Base-by-base conservation (phyloP, 1,140 invertebrate genomes). In the Ceratitis capitata region DNA sequence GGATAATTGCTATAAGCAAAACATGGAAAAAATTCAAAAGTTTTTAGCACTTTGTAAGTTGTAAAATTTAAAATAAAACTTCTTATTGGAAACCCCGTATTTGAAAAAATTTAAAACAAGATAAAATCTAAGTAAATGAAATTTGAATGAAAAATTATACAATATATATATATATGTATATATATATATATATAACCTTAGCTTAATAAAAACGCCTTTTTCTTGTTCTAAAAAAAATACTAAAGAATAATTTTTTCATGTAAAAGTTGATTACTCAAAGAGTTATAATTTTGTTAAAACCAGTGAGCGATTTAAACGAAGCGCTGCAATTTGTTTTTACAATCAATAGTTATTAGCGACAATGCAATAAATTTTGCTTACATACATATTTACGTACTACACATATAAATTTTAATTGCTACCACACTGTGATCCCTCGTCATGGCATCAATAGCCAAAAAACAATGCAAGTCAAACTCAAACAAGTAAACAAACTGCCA, bases 401-500 rank as follows among this genome's bases (percentile, higher is more conserved):
- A 39, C 29, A 69, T 14, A 69, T 39, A 69, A 1, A 39, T 39
- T 32, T 14, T 64, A 39, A 29, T 32, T 64, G 12, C 29, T 29
- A 61, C n/a, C 58, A 32, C 32, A 69, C 61, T 69, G 61, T 69
- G 61, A 69, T 69, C 32, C 61, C 32, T 3, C 61, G 32, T 69
- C 26, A 69, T 69, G 61, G 32, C 61, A 69, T 69, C 32, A 69
- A 61, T 69, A 16, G 61, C 61, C 61, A 69, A 69, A 69, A 35
- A 35, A 69, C 32, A 35, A 39, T 69, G 12, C 61, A 69, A 69
- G 61, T 69, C 58, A 64, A 64, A 39, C 26, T 64, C 32, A 69
- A 69, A 69, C 32, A 39, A 39, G 19, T 69, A 69, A 69, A 69
- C 61, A 69, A 69, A 69, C 61, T 69, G 61, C 61, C 61, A 69